Evolutionary conservation across 2,113 vertebrate species (phyloP), one percentile per base, ranked within the genome.

Genomic region (Hoplias malabaricus): DNA sequence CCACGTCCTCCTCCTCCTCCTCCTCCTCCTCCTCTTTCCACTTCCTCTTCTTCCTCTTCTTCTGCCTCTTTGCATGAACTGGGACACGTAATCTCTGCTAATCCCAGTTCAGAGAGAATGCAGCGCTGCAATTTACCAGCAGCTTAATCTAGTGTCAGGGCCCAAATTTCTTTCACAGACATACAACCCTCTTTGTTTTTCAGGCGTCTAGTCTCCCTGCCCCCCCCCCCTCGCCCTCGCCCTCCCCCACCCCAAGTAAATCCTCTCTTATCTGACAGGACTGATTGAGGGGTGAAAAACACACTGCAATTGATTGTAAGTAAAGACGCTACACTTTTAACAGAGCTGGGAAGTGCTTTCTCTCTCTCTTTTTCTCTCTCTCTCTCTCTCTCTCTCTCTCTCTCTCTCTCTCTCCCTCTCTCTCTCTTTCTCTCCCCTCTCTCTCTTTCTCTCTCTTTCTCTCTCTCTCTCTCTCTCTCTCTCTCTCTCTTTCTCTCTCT

Each of bases 61-160:
- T 9, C 25, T 14, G 29, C 34, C 31, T 23, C 46, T 68, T 73
- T 63, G 80, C 13, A 7, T 61, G 69, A 76, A 81, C 72, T 57
- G n/a, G 57, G 65, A 57, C 42, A 59, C 68, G 80, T 87, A 85
- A 87, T 83, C 83, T 80, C 57, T 3, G 42, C 65, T 87, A 87
- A 87, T 84, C 83, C 81, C 63, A 12, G 36, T 78, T 46, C 36
- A 65, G 38, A 74, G 77, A 82, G 46, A 83, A 38, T 4, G 81
- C 78, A 33, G 57, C 12, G 29, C 69, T 69, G 65, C 80, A 70
- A 42, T 40, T 63, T 70, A 53, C 62, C 76, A 23, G 23, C 46
- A 34, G 21, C 40, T 53, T 76, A 69, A 73, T 82, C 75, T 77
- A 43, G 62, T 38, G 25, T 69, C 56, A 43, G 54, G 36, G 57